Evolutionary conservation across 1,140 invertebrate genomes (phyloP).

Genomic region (Cotesia typhae): DNA sequence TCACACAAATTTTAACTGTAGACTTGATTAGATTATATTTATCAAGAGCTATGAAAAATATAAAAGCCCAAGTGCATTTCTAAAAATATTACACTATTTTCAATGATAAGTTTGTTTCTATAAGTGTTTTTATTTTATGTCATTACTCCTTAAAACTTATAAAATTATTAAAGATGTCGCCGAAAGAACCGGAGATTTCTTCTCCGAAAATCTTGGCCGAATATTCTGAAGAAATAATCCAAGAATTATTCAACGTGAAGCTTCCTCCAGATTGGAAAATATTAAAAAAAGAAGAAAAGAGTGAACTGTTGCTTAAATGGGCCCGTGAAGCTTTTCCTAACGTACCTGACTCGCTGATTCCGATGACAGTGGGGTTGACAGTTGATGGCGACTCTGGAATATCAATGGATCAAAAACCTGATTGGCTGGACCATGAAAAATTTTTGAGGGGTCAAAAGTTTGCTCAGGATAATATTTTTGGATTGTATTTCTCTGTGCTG

Average conservation of each 20-base stretch:
- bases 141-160: too few species aligned
- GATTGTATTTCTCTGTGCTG: constrained; percentile 70
- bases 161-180: too few species aligned
- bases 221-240: neutral
- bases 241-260: neutral
- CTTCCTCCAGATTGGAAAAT: neutral
- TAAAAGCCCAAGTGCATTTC: too few species aligned
- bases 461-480: constrained; percentile 69
- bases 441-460: constrained; percentile 73
- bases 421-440: constrained; percentile 56
- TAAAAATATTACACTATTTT: too few species aligned
- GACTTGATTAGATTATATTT: too few species aligned
- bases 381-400: constrained; percentile 13
- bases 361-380: neutral
- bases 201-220: neutral
- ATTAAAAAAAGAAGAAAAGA: neutral
- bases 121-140: too few species aligned
- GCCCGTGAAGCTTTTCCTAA: neutral
- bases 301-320: neutral
- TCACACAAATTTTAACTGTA: too few species aligned
- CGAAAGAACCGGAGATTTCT: too few species aligned
- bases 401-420: constrained; percentile 35
- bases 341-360: constrained; percentile 4
- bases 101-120: too few species aligned
- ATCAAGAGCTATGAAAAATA: too few species aligned